Conservation (phyloP, 2,888 invertebrate species). For the Molanna angustata region DNA sequence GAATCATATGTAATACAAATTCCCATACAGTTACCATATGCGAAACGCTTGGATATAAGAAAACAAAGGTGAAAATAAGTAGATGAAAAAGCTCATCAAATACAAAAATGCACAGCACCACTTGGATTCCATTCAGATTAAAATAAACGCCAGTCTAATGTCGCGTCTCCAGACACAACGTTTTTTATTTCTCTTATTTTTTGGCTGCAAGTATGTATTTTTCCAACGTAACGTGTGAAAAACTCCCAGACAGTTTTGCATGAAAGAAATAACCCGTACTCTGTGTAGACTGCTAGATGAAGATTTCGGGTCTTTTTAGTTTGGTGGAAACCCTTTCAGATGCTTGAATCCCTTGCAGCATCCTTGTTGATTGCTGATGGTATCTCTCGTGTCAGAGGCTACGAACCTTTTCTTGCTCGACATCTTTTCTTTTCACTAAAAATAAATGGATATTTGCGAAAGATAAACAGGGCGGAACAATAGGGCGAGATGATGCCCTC, state of each 20-base stretch:
- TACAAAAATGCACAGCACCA: too few relatives aligned
- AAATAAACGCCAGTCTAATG: not conserved
- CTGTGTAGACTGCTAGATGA: not conserved
- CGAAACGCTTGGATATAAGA: too few relatives aligned
- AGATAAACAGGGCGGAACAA: not conserved
- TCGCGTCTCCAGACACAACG: too few relatives aligned
- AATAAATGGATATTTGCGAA: not conserved
- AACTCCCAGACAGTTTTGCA: slow-evolving; percentile 17
- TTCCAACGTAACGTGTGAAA: slow-evolving; percentile 14
- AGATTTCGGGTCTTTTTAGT: slow-evolving; percentile 21
- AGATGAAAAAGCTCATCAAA: too few relatives aligned
- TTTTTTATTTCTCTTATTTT: not conserved
- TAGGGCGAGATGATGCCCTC: too few relatives aligned
- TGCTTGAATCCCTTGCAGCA: slow-evolving; percentile 6
- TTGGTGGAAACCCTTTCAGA: too few relatives aligned
- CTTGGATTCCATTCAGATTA: not conserved
- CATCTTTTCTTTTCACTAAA: slow-evolving; percentile 9
- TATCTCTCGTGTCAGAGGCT: slow-evolving; percentile 22
- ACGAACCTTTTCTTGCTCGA: slow-evolving; percentile 6
- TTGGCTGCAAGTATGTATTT: slow-evolving; percentile 8
- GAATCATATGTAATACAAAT: too few relatives aligned
- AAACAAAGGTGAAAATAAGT: too few relatives aligned
- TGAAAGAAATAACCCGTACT: slow-evolving; percentile 12
- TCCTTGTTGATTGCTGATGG: slow-evolving; percentile 31
- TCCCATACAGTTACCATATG: too few relatives aligned